A percentile compares a stretch with the other conserved stretches of the same genome.
These are phyloP conservation scores for Agonopterix subpropinquella DNA, from an alignment of 2,888 invertebrate genomes.

Conservation along the genomic window DNA sequence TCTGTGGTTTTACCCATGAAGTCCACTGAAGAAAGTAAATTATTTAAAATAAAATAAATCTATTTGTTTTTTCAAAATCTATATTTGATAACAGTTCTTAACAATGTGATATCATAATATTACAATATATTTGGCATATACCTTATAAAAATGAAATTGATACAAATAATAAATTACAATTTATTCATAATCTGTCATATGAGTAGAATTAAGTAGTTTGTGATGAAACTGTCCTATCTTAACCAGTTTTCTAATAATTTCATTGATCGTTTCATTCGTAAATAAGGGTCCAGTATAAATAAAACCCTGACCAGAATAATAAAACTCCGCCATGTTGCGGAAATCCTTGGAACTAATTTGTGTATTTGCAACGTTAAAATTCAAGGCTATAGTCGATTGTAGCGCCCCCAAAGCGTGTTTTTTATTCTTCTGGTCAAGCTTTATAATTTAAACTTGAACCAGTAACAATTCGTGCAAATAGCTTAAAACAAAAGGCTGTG, in stretches of 20 bases:
- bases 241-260: too few relatives aligned
- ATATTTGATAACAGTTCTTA: slow-evolving; percentile 71
- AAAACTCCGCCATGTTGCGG: too few relatives aligned
- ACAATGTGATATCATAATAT: slow-evolving; percentile 67
- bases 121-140: slow-evolving; percentile 74
- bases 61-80: slow-evolving; percentile 50
- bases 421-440: too few relatives aligned
- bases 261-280: too few relatives aligned
- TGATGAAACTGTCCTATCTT: slow-evolving; percentile 30
- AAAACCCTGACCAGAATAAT: too few relatives aligned
- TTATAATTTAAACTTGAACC: slow-evolving; percentile 10
- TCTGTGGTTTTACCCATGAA: slow-evolving; percentile 9
- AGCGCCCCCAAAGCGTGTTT: too few relatives aligned
- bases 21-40: too few relatives aligned
- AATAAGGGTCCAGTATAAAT: too few relatives aligned
- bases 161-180: slow-evolving; percentile 44
- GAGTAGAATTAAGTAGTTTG: slow-evolving; percentile 27
- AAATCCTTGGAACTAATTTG: slow-evolving; percentile 1
- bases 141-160: slow-evolving; percentile 52
- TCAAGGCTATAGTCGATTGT: background rate
- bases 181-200: slow-evolving; percentile 13
- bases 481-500: slow-evolving; percentile 23
- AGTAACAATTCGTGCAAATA: slow-evolving; percentile 17
- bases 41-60: background rate
- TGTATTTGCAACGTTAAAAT: slow-evolving; percentile 10